Conservation (phyloP, 1,140 invertebrate genomes). For the Phenacoccus solenopsis region DNA sequence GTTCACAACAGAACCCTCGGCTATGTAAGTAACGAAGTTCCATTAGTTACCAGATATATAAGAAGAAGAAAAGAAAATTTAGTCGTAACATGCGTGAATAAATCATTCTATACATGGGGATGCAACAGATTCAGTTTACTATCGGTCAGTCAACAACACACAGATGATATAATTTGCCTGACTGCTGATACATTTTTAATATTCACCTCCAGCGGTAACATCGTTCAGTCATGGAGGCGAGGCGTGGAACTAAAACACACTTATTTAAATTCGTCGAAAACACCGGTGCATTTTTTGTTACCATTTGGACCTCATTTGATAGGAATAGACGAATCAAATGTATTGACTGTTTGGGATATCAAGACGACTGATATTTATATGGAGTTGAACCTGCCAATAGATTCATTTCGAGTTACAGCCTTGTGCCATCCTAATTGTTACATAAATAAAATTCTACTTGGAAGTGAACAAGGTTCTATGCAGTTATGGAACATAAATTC, state of each 20-base stretch:
- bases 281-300: slow-evolving; percentile 60
- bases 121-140: slow-evolving; percentile 67
- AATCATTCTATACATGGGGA: slow-evolving; percentile 83
- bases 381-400: slow-evolving; percentile 56
- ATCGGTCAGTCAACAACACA: slow-evolving; percentile 67
- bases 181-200: slow-evolving; percentile 65
- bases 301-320: slow-evolving; percentile 78
- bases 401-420: slow-evolving; percentile 60
- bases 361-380: slow-evolving; percentile 51
- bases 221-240: slow-evolving; percentile 76
- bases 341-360: slow-evolving; percentile 75
- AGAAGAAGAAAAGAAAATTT: slow-evolving; percentile 73
- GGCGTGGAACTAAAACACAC: slow-evolving; percentile 73
- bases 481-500: slow-evolving; percentile 85
- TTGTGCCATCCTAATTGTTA: slow-evolving; percentile 84
- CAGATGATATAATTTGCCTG: slow-evolving; percentile 68
- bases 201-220: slow-evolving; percentile 62
- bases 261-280: slow-evolving; percentile 58
- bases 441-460: slow-evolving; percentile 87
- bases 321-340: slow-evolving; percentile 66
- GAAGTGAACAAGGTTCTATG: slow-evolving; percentile 71
- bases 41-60: slow-evolving; percentile 72
- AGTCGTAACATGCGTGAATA: slow-evolving; percentile 77
- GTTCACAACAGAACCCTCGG: slow-evolving; percentile 36
- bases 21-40: slow-evolving; percentile 85